Conservation (phyloP, 2,797 vertebrate species). For the Lepilemur septentrionalis region DNA sequence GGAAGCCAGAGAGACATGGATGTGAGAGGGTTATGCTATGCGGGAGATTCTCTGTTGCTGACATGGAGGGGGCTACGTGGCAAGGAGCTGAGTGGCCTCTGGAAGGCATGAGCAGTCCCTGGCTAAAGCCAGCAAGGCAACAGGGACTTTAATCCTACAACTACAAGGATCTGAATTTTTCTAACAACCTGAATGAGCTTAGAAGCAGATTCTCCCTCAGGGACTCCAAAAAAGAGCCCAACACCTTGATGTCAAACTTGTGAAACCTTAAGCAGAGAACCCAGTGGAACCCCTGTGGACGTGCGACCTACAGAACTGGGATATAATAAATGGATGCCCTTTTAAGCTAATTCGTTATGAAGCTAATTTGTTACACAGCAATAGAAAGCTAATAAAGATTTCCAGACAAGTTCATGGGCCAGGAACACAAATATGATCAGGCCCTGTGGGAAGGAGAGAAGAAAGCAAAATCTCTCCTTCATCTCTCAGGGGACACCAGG, state of each 20-base stretch:
- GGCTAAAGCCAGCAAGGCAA: not conserved
- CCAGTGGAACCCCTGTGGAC: not conserved
- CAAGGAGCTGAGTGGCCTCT: not conserved
- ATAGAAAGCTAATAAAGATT: not conserved
- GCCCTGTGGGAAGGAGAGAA: not conserved
- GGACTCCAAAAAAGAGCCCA: not conserved
- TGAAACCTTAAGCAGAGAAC: not conserved
- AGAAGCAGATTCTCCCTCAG: not conserved
- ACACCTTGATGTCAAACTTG: not conserved
- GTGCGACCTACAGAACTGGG: not conserved
- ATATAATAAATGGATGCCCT: not conserved
- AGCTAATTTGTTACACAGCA: not conserved
- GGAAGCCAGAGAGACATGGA: not conserved
- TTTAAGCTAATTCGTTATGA: not conserved
- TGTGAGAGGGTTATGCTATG: fast-evolving
- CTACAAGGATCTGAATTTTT: not conserved
- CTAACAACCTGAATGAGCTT: not conserved
- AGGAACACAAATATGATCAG: not conserved
- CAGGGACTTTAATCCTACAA: not conserved
- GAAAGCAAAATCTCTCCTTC: not conserved
- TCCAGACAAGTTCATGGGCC: not conserved
- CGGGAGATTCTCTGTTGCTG: not conserved
- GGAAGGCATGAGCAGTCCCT: not conserved
- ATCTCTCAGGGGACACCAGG: not conserved
- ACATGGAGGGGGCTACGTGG: fast-evolving